Conservation (phyloP, 2,113 vertebrate genomes). For the Anser brachyrhynchus region DNA sequence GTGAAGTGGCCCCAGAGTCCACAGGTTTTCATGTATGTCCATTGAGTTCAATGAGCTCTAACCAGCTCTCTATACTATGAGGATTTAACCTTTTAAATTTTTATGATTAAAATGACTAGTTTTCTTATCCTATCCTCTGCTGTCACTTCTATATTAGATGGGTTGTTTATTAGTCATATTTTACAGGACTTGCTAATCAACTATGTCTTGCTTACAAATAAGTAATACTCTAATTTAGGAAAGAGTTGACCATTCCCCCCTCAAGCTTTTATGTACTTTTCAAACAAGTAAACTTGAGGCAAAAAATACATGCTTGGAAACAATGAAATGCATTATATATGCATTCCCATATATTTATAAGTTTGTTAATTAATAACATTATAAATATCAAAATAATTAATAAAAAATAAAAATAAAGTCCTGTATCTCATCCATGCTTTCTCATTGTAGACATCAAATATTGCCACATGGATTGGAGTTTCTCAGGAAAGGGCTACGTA, state of each 20-base stretch:
- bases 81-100: neutral
- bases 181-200: neutral
- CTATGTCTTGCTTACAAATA: neutral
- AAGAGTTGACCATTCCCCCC: neutral
- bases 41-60: neutral
- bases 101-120: neutral
- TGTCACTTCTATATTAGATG: neutral
- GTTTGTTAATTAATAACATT: neutral
- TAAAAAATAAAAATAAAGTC: neutral
- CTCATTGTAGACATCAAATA: accelerated
- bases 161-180: neutral
- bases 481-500: neutral
- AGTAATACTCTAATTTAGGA: neutral
- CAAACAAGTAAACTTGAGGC: neutral
- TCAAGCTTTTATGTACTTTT: neutral
- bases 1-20: neutral
- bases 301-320: neutral
- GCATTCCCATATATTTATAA: neutral
- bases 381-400: neutral
- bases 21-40: neutral
- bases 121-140: neutral
- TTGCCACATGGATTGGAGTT: accelerated
- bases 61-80: neutral
- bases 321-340: neutral
- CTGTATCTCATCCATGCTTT: neutral